These are phyloP conservation scores for Coptotermes formosanus DNA, from an alignment of 1,140 invertebrate genomes.

Conservation along the genomic window DNA sequence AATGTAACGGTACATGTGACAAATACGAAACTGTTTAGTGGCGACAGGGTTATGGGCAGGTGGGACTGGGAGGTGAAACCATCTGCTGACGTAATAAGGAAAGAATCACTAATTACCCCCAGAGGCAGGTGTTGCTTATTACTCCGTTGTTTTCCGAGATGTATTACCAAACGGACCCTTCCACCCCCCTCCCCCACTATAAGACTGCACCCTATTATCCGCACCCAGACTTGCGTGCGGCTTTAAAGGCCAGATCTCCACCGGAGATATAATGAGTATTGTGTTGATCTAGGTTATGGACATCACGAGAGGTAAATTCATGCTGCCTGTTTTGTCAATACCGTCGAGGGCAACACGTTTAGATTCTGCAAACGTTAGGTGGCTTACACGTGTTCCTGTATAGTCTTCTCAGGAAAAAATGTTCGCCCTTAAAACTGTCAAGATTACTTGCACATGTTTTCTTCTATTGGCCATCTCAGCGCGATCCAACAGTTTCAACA, in stretches of 20 bases:
- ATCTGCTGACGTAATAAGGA: not conserved
- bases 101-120: not conserved
- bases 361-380: too few species aligned
- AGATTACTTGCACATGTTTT: too few species aligned
- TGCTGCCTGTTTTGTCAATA: not conserved
- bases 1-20: too few species aligned
- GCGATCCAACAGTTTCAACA: too few species aligned
- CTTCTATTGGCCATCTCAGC: too few species aligned
- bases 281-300: not conserved
- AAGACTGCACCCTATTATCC: not conserved
- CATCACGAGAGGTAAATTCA: not conserved
- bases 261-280: not conserved
- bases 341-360: too few species aligned
- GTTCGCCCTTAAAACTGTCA: too few species aligned
- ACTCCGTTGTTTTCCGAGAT: not conserved
- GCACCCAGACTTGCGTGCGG: not conserved
- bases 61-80: not conserved
- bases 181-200: not conserved
- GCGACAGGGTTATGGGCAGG: not conserved
- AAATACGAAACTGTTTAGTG: not conserved
- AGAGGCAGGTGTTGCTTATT: not conserved
- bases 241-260: not conserved
- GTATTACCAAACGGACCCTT: not conserved
- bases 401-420: too few species aligned
- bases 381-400: too few species aligned